phyloP scores from a whole-genome alignment of 2,797 vertebrate species.

The Pristis pectinata region DNA sequence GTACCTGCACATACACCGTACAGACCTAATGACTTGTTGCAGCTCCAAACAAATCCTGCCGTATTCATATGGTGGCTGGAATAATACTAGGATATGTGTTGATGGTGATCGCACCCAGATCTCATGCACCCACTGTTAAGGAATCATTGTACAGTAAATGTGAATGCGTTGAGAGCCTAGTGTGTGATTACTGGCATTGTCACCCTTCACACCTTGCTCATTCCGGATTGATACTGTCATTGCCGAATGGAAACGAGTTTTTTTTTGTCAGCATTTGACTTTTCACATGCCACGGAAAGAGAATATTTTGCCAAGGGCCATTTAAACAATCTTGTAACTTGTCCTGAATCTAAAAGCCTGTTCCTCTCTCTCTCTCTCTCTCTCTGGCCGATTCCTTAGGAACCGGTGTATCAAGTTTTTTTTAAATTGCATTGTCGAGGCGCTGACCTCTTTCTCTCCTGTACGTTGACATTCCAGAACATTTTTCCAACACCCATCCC shows the following conservation, averaged over 20 bases:
- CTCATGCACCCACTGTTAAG: not conserved
- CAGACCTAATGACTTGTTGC: constrained; percentile 80
- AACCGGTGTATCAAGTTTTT: constrained; percentile 99
- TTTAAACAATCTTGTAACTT: constrained; percentile 54
- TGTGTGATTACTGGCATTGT: not conserved
- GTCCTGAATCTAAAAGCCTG: constrained; percentile 51
- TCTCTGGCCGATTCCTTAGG: constrained; percentile 76
- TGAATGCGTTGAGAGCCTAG: not conserved
- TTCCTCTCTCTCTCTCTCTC: constrained; percentile 57
- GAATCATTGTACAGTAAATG: constrained; percentile 17
- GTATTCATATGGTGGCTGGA: not conserved
- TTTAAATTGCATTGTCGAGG: constrained; percentile 71
- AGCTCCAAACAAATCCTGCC: constrained; percentile 42
- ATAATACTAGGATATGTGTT: not conserved
- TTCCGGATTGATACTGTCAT: not conserved
- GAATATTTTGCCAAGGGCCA: constrained; percentile 51
- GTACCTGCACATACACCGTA: constrained; percentile 15
- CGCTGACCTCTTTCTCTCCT: constrained; percentile 65
- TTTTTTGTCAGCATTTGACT: constrained; percentile 2
- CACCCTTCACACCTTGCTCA: not conserved
- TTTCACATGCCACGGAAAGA: not conserved
- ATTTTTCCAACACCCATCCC: constrained; percentile 34
- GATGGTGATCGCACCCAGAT: constrained; percentile 14
- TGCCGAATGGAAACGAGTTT: not conserved
- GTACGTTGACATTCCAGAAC: constrained; percentile 39